These are phyloP conservation scores for Hylia prasina DNA, from an alignment of 2,113 vertebrate genomes.

Conservation along the genomic window DNA sequence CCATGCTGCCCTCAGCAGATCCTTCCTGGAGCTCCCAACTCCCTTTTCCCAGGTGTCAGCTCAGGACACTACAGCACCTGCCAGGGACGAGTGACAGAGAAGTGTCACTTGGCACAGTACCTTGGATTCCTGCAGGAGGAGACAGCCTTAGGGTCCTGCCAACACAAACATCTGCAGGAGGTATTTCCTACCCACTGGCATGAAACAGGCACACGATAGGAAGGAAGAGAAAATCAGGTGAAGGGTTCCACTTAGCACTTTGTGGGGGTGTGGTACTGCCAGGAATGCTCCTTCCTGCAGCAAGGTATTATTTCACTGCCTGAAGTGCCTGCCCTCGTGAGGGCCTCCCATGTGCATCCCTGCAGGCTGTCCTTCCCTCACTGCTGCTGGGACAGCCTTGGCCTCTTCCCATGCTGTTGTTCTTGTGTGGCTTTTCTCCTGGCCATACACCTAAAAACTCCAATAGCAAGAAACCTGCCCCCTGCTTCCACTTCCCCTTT, in stretches of 20 bases:
- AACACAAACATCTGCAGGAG: neutral
- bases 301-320: neutral
- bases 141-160: neutral
- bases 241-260: neutral
- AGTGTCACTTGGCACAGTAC: neutral
- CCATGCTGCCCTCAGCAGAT: fast-evolving
- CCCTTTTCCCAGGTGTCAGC: fast-evolving
- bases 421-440: neutral
- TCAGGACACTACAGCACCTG: neutral
- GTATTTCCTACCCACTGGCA: neutral
- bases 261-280: neutral
- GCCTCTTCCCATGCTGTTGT: neutral
- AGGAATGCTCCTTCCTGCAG: neutral
- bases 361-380: neutral
- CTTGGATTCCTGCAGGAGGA: neutral
- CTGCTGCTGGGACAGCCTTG: too few species aligned
- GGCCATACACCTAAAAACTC: neutral
- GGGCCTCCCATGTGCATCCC: neutral
- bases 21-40: neutral
- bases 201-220: neutral
- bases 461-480: fast-evolving
- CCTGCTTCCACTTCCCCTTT: neutral
- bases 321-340: neutral
- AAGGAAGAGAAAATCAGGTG: neutral
- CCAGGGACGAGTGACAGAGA: neutral